phyloP scores from a whole-genome alignment of 1,140 invertebrate species.

The Euwallacea fornicatus region DNA sequence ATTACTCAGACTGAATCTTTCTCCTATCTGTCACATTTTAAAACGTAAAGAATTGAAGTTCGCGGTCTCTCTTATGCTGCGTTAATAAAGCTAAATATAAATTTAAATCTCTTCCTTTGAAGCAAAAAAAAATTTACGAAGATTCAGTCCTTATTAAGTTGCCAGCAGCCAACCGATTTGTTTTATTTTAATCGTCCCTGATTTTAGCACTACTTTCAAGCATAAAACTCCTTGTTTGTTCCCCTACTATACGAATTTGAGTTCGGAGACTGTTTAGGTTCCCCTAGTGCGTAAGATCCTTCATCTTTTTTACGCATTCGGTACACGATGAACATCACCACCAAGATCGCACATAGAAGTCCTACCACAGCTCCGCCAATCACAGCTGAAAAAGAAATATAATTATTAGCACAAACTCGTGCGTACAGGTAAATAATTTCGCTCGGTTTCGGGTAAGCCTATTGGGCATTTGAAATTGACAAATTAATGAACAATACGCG shows the following conservation, averaged over 20 bases:
- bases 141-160: conserved; percentile 48
- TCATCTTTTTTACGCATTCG: conserved; percentile 99
- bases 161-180: conserved; percentile 43
- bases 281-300: conserved; percentile 96
- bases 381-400: conserved; percentile 75
- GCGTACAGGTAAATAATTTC: neutral
- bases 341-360: conserved; percentile 93
- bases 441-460: neutral
- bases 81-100: neutral
- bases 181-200: conserved; percentile 43
- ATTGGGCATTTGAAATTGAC: neutral
- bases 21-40: neutral
- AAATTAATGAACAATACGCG: too few relatives aligned
- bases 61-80: neutral
- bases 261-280: conserved; percentile 90
- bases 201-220: conserved; percentile 67
- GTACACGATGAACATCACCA: conserved; percentile 99
- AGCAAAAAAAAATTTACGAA: conserved; percentile 21
- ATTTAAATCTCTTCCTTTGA: neutral
- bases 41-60: neutral
- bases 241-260: conserved; percentile 87
- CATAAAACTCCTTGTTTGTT: conserved; percentile 92
- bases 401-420: neutral
- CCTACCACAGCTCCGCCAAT: conserved; percentile 98
- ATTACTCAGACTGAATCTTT: conserved; percentile 17